Evolutionary conservation across 2,888 invertebrate genomes (phyloP).

Genomic region (Macaria notata): DNA sequence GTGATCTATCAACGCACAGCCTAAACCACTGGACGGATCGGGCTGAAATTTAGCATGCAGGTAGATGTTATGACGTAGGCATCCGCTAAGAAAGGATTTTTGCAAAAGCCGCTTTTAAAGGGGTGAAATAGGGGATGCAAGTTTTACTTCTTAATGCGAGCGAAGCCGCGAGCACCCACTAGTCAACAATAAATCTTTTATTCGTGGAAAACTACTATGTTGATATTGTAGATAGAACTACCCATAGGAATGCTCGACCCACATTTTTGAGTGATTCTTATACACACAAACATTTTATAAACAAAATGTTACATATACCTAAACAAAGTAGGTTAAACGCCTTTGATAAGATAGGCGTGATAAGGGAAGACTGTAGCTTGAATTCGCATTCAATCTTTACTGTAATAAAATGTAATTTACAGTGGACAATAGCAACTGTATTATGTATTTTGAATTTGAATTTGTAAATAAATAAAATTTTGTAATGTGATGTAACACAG

Average conservation of each 20-base stretch:
- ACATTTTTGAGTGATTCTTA: slow-evolving; percentile 56
- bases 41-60: too few relatives aligned
- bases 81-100: too few relatives aligned
- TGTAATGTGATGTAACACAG: background rate
- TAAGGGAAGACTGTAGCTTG: slow-evolving; percentile 31
- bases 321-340: slow-evolving; percentile 64
- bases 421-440: background rate
- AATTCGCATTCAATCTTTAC: slow-evolving; percentile 21
- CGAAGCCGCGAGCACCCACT: too few relatives aligned
- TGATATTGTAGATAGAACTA: slow-evolving; percentile 3
- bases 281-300: slow-evolving; percentile 58
- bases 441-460: too few relatives aligned
- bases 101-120: too few relatives aligned
- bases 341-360: slow-evolving; percentile 58
- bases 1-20: too few relatives aligned
- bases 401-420: slow-evolving; percentile 17
- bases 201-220: slow-evolving; percentile 1
- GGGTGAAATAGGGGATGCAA: too few relatives aligned
- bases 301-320: slow-evolving; percentile 55
- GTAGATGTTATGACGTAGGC: too few relatives aligned
- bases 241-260: slow-evolving; percentile 38
- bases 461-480: slow-evolving; percentile 6
- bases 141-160: too few relatives aligned
- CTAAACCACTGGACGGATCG: too few relatives aligned
- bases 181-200: background rate